phyloP scores from a whole-genome alignment of 2,888 invertebrate species.

The Rambutsinella grinnellia region DNA sequence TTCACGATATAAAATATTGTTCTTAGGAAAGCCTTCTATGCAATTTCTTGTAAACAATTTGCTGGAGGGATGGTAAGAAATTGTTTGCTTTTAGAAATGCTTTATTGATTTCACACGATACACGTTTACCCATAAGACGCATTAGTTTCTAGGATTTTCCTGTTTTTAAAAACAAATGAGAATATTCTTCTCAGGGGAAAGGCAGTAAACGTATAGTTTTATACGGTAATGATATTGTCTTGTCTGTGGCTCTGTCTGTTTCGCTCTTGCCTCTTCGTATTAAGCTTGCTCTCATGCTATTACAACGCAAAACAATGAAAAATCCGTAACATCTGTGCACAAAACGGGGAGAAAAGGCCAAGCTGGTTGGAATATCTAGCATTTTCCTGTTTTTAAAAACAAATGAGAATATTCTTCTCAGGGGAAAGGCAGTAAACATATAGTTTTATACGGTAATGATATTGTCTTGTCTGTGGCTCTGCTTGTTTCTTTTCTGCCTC shows the following conservation, averaged over 20 bases:
- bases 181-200: too few species aligned
- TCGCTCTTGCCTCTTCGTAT: background rate
- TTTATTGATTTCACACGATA: too few species aligned
- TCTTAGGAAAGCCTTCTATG: too few species aligned
- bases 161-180: too few species aligned
- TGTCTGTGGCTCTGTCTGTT: conserved; percentile 2
- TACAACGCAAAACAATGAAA: conserved; percentile 9
- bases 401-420: too few species aligned
- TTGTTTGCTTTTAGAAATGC: too few species aligned
- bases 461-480: conserved; percentile 1
- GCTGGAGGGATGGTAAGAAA: too few species aligned
- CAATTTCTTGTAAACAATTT: too few species aligned
- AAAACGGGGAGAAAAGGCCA: background rate
- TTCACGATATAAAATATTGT: too few species aligned
- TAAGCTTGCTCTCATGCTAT: background rate
- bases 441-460: background rate
- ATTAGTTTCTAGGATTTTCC: background rate
- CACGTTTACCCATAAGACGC: too few species aligned
- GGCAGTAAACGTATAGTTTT: too few species aligned
- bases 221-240: background rate
- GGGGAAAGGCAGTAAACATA: too few species aligned
- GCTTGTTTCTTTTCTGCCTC: background rate
- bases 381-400: background rate
- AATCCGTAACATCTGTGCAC: conserved; percentile 42
- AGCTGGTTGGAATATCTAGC: conserved; percentile 5